Evolutionary conservation across 2,797 vertebrate genomes (phyloP).

Genomic region (Urophycis tenuis): DNA sequence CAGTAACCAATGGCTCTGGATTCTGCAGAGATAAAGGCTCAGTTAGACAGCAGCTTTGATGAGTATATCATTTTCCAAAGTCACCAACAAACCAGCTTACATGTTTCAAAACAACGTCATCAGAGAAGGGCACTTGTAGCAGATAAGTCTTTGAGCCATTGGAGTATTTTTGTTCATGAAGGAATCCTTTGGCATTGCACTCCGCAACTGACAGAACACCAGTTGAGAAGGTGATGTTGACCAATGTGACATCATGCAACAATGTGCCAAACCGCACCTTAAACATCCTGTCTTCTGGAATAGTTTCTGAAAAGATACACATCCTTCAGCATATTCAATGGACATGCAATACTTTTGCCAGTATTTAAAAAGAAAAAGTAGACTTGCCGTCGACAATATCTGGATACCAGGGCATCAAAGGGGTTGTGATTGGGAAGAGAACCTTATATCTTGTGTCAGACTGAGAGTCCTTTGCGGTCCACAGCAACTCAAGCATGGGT

Average conservation of each 20-base stretch:
- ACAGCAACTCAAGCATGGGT: constrained; percentile 71
- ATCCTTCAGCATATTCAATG: background rate
- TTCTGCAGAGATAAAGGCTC: constrained; percentile 38
- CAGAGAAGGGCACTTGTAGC: constrained; percentile 61
- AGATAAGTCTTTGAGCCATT: constrained; percentile 57
- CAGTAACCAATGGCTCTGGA: constrained; percentile 37
- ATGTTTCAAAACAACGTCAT: constrained; percentile 51
- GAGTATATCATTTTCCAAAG: background rate
- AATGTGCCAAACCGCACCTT: constrained; percentile 57
- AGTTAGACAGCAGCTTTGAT: background rate
- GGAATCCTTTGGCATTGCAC: constrained; percentile 52
- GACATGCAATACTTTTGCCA: rapidly evolving
- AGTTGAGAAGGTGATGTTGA: constrained; percentile 64
- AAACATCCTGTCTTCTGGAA: constrained; percentile 51
- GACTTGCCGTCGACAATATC: constrained; percentile 49
- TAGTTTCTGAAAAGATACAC: constrained; percentile 50
- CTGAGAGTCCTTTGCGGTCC: constrained; percentile 49
- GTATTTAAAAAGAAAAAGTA: constrained; percentile 2
- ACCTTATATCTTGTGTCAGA: constrained; percentile 68
- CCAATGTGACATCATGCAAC: constrained; percentile 64
- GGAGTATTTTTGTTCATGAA: constrained; percentile 46
- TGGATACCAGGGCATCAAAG: constrained; percentile 49
- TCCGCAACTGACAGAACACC: constrained; percentile 57
- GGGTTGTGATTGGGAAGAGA: constrained; percentile 69
- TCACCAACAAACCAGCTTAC: constrained; percentile 47